These are phyloP conservation scores for Latrodectus elegans DNA, from an alignment of 2,888 invertebrate genomes.

Conservation along the genomic window DNA sequence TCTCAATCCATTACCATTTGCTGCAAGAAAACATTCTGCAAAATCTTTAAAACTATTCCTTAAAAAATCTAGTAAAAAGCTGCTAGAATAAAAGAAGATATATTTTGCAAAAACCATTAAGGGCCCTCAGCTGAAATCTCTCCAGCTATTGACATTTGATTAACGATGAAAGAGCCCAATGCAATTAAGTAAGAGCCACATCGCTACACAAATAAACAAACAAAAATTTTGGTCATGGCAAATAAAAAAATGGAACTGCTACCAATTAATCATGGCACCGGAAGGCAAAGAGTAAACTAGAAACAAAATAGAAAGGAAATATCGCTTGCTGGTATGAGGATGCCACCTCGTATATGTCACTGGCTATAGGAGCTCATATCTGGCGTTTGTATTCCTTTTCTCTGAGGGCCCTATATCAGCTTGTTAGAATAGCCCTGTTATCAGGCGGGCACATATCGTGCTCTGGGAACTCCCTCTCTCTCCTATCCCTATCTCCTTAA, in stretches of 20 bases:
- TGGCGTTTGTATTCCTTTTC: not conserved
- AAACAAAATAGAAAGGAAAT: not conserved
- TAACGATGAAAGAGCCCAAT: not conserved
- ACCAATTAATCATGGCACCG: not conserved
- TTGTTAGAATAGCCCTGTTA: conserved; percentile 14
- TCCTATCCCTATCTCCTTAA: not conserved
- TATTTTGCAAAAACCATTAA: not conserved
- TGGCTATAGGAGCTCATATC: not conserved
- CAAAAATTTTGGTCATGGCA: not conserved
- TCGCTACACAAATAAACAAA: not conserved
- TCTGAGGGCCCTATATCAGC: conserved; percentile 16
- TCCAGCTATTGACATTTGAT: conserved; percentile 8
- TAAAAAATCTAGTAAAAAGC: not conserved
- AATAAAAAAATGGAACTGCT: not conserved
- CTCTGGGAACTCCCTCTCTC: not conserved
- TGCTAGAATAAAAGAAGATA: not conserved
- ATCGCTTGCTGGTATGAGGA: not conserved
- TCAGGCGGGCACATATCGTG: conserved; percentile 6
- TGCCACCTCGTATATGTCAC: conserved; percentile 5
- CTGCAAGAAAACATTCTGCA: not conserved
- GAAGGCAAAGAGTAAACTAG: conserved; percentile 1
- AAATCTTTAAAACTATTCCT: conserved; percentile 2
- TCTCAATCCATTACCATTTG: not conserved
- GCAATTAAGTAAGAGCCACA: conserved; percentile 11
- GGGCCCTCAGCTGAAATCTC: not conserved